A percentile compares a stretch with the other conserved stretches of the same genome.
These are phyloP conservation scores for Chorisops tibialis DNA, from an alignment of 2,888 invertebrate genomes.

Conservation along the genomic window DNA sequence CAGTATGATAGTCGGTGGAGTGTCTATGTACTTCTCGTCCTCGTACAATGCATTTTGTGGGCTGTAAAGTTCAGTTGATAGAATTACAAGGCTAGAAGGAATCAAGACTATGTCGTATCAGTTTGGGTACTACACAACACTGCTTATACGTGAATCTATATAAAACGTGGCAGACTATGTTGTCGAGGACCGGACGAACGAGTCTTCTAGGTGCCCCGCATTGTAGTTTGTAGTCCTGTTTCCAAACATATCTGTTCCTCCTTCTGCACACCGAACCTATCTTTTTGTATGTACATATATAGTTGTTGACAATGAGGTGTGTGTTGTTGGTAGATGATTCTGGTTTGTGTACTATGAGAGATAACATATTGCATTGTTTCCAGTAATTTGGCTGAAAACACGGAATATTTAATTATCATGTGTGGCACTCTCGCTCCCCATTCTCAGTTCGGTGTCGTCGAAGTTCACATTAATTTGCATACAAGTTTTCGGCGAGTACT, in stretches of 20 bases:
- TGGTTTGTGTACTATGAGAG: conserved; percentile 24
- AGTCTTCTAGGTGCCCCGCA: neutral
- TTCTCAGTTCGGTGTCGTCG: neutral
- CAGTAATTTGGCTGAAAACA: conserved; percentile 33
- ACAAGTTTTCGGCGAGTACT: conserved; percentile 18
- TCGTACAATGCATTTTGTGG: neutral
- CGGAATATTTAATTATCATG: conserved; percentile 34
- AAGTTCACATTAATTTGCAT: conserved; percentile 27
- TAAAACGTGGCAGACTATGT: no score
- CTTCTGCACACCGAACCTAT: conserved; percentile 22
- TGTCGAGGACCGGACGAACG: neutral
- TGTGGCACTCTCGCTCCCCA: conserved; percentile 14
- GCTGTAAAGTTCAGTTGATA: conserved; percentile 1
- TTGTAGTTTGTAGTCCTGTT: conserved; percentile 8
- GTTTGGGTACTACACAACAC: neutral
- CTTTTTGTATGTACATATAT: no score
- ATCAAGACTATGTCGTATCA: conserved; percentile 1
- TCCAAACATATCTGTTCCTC: conserved; percentile 20
- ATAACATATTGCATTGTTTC: conserved; percentile 33
- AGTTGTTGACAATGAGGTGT: conserved; percentile 25
- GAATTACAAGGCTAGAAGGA: conserved; percentile 4
- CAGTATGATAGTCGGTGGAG: neutral
- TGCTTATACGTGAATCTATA: neutral
- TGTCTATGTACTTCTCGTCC: no score
- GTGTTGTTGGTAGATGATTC: conserved; percentile 21